A percentile compares a stretch with the other conserved stretches of the same genome.
These are phyloP conservation scores for Montipora sp. DNA, from an alignment of 64 coral and sea anemone genomes.

Conservation along the genomic window DNA sequence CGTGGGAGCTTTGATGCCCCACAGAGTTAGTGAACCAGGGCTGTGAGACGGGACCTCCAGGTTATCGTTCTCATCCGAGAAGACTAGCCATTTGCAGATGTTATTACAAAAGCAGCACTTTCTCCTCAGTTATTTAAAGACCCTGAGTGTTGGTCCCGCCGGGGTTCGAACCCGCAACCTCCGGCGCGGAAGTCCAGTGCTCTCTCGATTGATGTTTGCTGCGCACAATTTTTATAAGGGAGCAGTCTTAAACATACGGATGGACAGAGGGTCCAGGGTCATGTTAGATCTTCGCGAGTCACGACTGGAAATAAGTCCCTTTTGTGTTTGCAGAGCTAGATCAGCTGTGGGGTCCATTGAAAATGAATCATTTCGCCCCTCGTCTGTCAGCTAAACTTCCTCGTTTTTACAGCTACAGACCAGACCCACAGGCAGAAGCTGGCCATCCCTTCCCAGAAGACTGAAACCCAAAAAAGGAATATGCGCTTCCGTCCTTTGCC, in stretches of 20 bases:
- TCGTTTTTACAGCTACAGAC: slow-evolving; percentile 4
- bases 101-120: too few species aligned
- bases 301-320: neutral
- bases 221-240: neutral
- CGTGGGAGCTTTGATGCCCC: too few species aligned
- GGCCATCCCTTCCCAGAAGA: neutral
- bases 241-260: neutral
- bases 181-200: too few species aligned
- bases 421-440: neutral
- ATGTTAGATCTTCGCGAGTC: neutral
- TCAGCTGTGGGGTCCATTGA: neutral
- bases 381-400: neutral
- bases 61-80: too few species aligned
- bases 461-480: neutral
- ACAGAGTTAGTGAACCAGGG: too few species aligned
- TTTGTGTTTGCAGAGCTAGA: neutral
- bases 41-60: too few species aligned
- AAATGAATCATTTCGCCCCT: slow-evolving; percentile 22
- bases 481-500: neutral
- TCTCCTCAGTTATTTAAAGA: too few species aligned
- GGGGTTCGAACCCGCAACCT: too few species aligned
- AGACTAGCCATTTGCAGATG: too few species aligned
- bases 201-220: too few species aligned
- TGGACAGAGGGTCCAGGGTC: neutral
- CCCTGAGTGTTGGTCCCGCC: too few species aligned